phyloP scores from a whole-genome alignment of 2,797 vertebrate species.

The Anniella stebbinsi region DNA sequence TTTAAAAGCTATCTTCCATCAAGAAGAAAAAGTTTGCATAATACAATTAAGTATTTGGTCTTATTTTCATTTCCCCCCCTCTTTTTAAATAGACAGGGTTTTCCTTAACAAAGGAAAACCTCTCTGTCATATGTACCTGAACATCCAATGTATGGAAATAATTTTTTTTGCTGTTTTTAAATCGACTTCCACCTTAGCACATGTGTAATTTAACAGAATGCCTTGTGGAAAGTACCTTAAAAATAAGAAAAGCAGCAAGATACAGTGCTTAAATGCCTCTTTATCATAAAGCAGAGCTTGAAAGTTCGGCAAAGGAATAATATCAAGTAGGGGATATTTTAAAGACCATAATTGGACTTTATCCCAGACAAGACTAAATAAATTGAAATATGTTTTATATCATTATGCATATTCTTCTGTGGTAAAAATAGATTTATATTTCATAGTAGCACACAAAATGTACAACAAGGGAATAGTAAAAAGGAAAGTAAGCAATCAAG shows the following conservation, averaged over 20 bases:
- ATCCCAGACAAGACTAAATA: constrained; percentile 75
- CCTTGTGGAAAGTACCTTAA: constrained; percentile 60
- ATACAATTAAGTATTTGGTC: neutral
- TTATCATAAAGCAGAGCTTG: constrained; percentile 70
- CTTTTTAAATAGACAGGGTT: neutral
- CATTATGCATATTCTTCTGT: constrained; percentile 72
- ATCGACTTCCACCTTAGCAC: constrained; percentile 46
- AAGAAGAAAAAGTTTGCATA: neutral
- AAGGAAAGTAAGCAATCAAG: constrained; percentile 71
- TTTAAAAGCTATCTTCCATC: neutral
- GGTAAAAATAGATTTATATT: constrained; percentile 75
- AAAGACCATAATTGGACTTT: constrained; percentile 75
- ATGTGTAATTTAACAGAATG: constrained; percentile 33
- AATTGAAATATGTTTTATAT: constrained; percentile 77
- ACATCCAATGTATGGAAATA: neutral
- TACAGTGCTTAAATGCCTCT: constrained; percentile 59
- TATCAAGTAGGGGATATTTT: constrained; percentile 69
- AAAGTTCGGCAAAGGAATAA: constrained; percentile 65
- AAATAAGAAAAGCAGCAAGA: constrained; percentile 58
- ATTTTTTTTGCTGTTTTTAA: constrained; percentile 57
- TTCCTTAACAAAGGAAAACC: constrained; percentile 49
- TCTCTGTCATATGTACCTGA: neutral
- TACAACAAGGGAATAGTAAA: constrained; percentile 67
- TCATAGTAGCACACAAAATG: constrained; percentile 63
- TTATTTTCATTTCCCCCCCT: too few relatives aligned